phyloP scores from a whole-genome alignment of 2,888 invertebrate genomes.

The Cantharis rufa region DNA sequence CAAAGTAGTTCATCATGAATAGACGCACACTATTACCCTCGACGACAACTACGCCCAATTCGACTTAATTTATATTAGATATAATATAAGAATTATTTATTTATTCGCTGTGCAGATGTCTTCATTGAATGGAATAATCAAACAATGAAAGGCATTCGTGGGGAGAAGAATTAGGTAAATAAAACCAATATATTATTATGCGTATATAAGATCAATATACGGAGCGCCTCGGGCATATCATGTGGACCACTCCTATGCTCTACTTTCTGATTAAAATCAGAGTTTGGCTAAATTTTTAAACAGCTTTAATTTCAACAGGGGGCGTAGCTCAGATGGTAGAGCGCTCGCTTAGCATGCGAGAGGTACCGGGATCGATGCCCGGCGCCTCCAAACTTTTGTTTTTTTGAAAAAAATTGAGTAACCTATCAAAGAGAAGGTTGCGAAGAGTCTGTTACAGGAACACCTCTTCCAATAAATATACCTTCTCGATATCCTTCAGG shows the following conservation, averaged over 20 bases:
- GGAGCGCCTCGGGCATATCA: not conserved
- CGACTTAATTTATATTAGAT: not conserved
- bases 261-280: not conserved
- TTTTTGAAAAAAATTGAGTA: not conserved
- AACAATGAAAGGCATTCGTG: too few species aligned
- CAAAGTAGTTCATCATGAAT: not conserved
- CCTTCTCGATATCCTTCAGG: too few species aligned
- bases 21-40: not conserved
- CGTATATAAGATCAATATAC: too few species aligned
- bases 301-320: conserved; percentile 3
- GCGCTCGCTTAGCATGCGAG: conserved; percentile 64
- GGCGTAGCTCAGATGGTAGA: conserved; percentile 61
- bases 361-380: conserved; percentile 63
- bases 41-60: not conserved
- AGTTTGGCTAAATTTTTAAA: not conserved
- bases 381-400: conserved; percentile 48
- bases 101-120: too few species aligned
- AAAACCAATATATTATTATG: too few species aligned
- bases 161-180: too few species aligned
- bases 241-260: not conserved
- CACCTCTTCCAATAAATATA: too few species aligned
- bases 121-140: not conserved
- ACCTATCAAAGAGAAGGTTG: too few species aligned
- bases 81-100: not conserved
- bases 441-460: too few species aligned